These are phyloP conservation scores for Cremastinae sp. DNA, from an alignment of 2,888 invertebrate genomes.

Conservation along the genomic window DNA sequence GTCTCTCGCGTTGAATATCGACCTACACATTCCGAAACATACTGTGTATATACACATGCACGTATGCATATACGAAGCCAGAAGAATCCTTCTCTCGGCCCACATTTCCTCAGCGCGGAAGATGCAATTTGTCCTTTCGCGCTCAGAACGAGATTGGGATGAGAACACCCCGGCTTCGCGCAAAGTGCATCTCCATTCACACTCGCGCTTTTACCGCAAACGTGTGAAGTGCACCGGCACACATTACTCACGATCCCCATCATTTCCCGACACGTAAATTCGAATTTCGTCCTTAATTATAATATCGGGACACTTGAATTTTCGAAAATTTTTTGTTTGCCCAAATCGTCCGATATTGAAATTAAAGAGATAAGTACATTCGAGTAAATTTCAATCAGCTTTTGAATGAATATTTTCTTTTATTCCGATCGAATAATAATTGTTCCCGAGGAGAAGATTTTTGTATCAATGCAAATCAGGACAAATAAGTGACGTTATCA, in stretches of 20 bases:
- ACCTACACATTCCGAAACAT: background rate
- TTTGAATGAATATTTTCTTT: too few relatives aligned
- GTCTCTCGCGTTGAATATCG: slow-evolving; percentile 35
- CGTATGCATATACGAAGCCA: slow-evolving; percentile 13
- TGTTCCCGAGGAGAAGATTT: too few relatives aligned
- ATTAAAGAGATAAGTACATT: too few relatives aligned
- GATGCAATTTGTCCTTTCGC: slow-evolving; percentile 55
- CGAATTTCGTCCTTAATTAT: background rate
- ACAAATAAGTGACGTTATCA: too few relatives aligned
- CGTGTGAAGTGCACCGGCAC: slow-evolving; percentile 38
- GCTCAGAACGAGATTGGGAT: slow-evolving; percentile 54
- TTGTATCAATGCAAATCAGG: too few relatives aligned
- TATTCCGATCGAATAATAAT: too few relatives aligned
- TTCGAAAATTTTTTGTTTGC: too few relatives aligned
- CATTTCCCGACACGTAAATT: background rate
- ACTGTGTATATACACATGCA: background rate
- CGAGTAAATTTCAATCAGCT: too few relatives aligned
- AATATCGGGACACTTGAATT: background rate
- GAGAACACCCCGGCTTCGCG: slow-evolving; percentile 40
- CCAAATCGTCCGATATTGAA: too few relatives aligned
- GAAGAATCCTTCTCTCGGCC: slow-evolving; percentile 8
- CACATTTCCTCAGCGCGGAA: slow-evolving; percentile 36
- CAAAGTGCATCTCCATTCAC: slow-evolving; percentile 58
- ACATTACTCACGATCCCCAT: slow-evolving; percentile 15
- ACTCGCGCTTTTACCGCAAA: slow-evolving; percentile 28